Conservation (phyloP, 2,797 vertebrate genomes). For the Chelonia mydas region DNA sequence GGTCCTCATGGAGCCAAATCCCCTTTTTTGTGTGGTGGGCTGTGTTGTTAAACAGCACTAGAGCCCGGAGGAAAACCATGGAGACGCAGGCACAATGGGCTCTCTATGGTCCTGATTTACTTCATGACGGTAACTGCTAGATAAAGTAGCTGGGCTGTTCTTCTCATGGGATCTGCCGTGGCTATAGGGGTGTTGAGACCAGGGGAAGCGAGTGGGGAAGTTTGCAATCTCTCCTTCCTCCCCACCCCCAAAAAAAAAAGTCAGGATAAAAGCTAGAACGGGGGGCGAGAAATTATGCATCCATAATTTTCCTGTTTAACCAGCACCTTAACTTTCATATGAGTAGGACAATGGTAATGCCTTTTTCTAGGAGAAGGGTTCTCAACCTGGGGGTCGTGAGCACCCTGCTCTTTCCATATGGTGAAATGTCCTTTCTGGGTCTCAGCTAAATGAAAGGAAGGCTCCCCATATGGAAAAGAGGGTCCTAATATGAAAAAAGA, state of each 20-base stretch:
- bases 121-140: neutral
- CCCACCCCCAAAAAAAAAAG: neutral
- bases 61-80: slow-evolving; percentile 61
- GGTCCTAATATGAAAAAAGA: accelerated
- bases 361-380: accelerated
- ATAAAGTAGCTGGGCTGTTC: neutral
- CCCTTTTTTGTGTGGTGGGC: slow-evolving; percentile 59
- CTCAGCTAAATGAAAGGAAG: accelerated
- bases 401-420: neutral
- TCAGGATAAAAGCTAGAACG: neutral
- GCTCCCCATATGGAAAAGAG: accelerated
- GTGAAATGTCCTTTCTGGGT: neutral
- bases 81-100: slow-evolving; percentile 59
- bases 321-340: neutral
- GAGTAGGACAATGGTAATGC: neutral
- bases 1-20: slow-evolving; percentile 70
- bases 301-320: slow-evolving; percentile 4
- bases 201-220: slow-evolving; percentile 41
- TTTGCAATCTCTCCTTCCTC: slow-evolving; percentile 40
- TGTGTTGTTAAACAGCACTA: slow-evolving; percentile 68
- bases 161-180: neutral
- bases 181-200: neutral
- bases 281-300: neutral
- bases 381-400: neutral
- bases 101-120: slow-evolving; percentile 51